Conservation (phyloP, 1,140 invertebrate genomes). For the Drosophila rhopaloa region DNA sequence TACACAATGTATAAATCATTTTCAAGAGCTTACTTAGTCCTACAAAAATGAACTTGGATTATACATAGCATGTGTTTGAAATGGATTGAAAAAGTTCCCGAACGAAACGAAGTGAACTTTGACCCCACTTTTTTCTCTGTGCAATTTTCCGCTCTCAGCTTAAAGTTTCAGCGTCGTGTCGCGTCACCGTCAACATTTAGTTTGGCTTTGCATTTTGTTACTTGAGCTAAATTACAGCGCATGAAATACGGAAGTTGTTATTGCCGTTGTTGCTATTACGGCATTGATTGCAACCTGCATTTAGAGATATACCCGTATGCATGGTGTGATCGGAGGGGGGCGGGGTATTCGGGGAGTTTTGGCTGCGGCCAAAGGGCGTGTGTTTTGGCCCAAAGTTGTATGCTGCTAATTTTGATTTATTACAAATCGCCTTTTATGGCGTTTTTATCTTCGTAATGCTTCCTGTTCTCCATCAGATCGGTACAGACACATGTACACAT, state of each 20-base stretch:
- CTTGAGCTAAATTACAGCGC: constrained; percentile 69
- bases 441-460: constrained; percentile 53
- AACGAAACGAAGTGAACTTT: neutral
- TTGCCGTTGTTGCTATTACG: constrained; percentile 49
- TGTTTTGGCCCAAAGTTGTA: constrained; percentile 55
- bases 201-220: constrained; percentile 57
- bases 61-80: no score
- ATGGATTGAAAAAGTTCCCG: neutral
- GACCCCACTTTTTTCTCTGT: constrained; percentile 2
- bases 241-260: constrained; percentile 73
- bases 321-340: neutral
- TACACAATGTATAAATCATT: no score
- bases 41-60: no score
- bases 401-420: constrained; percentile 73
- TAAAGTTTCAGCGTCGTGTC: constrained; percentile 24
- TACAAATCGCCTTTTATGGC: constrained; percentile 40
- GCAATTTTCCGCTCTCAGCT: constrained; percentile 8
- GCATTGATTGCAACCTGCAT: constrained; percentile 62
- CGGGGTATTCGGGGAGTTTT: constrained; percentile 2
- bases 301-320: constrained; percentile 9
- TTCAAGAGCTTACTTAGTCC: no score
- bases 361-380: constrained; percentile 62
- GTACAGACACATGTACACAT: neutral
- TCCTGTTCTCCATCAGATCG: constrained; percentile 62
- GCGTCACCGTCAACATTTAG: constrained; percentile 54